A percentile compares a stretch with the other conserved stretches of the same genome.
phyloP scores from a whole-genome alignment of 92 coral and sea anemone species.

The Palythoa grandis region DNA sequence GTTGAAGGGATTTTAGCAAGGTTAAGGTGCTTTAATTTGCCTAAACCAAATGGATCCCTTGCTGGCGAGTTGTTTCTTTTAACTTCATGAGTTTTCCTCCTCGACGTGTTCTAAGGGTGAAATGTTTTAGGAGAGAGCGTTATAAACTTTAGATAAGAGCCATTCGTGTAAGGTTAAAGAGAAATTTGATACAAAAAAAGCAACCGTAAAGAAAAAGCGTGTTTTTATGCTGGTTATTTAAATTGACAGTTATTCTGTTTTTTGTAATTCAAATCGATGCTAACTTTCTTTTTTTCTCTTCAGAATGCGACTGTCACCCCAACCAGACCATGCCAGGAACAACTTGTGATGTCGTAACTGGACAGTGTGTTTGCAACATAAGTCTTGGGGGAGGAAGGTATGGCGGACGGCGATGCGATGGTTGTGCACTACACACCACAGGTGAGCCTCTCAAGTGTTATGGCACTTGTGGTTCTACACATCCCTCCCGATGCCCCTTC shows the following conservation, averaged over 20 bases:
- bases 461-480: background rate
- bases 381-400: slow-evolving; percentile 81
- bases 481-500: background rate
- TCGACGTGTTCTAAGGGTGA: no score
- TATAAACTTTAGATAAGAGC: no score
- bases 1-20: no score
- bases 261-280: background rate
- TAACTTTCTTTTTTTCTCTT: background rate
- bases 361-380: slow-evolving; percentile 82
- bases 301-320: slow-evolving; percentile 83
- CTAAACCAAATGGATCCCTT: no score
- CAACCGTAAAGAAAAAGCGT: no score
- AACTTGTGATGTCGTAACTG: slow-evolving; percentile 70
- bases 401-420: slow-evolving; percentile 91
- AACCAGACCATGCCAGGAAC: slow-evolving; percentile 76
- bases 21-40: no score
- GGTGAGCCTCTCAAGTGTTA: slow-evolving; percentile 57
- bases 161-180: no score
- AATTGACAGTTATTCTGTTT: background rate
- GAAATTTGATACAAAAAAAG: no score
- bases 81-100: no score
- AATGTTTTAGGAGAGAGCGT: no score
- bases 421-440: slow-evolving; percentile 75
- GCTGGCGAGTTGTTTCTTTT: no score
- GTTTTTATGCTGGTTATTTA: background rate